Evolutionary conservation across 2,888 invertebrate genomes (phyloP).

Genomic region (Lepidochrysops patricia): DNA sequence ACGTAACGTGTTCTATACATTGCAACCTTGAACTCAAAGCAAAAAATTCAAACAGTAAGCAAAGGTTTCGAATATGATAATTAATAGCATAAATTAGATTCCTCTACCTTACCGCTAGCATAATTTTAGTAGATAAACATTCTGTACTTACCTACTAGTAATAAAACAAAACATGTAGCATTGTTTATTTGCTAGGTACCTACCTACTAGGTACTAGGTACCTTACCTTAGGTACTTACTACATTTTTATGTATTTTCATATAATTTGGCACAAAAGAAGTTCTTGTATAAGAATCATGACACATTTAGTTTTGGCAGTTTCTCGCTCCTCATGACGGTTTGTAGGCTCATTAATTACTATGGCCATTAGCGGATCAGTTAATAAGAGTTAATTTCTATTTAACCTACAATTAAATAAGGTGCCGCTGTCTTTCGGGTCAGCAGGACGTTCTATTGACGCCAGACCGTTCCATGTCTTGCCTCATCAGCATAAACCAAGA

Average conservation of each 20-base stretch:
- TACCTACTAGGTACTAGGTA: no score
- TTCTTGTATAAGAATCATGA: constrained; percentile 7
- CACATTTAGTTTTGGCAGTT: constrained; percentile 2
- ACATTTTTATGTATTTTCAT: not conserved
- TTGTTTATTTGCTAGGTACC: no score
- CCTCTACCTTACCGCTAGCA: not conserved
- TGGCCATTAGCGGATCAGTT: not conserved
- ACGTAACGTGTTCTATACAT: not conserved
- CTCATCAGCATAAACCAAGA: no score
- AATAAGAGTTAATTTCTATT: not conserved
- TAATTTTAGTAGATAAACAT: not conserved
- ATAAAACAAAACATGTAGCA: no score
- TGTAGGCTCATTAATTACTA: not conserved
- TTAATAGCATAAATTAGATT: not conserved
- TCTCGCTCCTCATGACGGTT: not conserved
- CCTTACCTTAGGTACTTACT: no score
- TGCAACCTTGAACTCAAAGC: not conserved
- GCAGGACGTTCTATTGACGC: no score
- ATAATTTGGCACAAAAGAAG: constrained; percentile 4
- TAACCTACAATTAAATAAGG: not conserved
- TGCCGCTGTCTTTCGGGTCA: not conserved
- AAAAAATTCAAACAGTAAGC: not conserved
- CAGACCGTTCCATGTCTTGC: no score
- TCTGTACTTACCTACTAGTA: not conserved
- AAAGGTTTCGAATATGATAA: not conserved